Evolutionary conservation across 2,888 invertebrate genomes (phyloP).

Genomic region (Apotomis capreana): DNA sequence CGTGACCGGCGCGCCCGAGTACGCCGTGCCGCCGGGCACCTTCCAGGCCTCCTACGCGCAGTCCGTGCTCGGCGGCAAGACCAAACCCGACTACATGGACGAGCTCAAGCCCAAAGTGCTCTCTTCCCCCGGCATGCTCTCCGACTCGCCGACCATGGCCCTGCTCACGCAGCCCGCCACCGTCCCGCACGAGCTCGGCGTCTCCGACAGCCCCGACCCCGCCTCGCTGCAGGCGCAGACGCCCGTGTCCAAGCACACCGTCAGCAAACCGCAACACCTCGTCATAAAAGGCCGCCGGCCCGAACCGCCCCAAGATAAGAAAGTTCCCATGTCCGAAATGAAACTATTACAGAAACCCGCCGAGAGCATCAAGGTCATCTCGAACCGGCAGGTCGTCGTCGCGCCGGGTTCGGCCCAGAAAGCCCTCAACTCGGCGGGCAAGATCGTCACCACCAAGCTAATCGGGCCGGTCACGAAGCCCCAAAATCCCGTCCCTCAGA

Average conservation of each 20-base stretch:
- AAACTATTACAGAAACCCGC: constrained; percentile 74
- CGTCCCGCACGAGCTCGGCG: constrained; percentile 66
- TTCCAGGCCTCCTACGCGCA: constrained; percentile 80
- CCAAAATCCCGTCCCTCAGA: constrained; percentile 53
- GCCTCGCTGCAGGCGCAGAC: constrained; percentile 64
- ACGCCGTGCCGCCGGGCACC: constrained; percentile 70
- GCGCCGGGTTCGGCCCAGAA: constrained; percentile 69
- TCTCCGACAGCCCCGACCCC: constrained; percentile 62
- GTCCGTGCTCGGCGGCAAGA: constrained; percentile 68
- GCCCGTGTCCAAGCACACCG: constrained; percentile 58
- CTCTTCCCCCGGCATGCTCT: constrained; percentile 64
- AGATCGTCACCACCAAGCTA: constrained; percentile 76
- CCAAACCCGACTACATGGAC: constrained; percentile 68
- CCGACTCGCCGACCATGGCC: constrained; percentile 73
- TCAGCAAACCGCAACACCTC: constrained; percentile 69
- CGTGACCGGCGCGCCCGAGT: constrained; percentile 62
- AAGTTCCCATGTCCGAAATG: constrained; percentile 71
- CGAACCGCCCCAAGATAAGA: constrained; percentile 64
- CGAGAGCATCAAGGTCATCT: constrained; percentile 72
- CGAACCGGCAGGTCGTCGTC: constrained; percentile 73
- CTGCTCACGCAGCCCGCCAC: constrained; percentile 70
- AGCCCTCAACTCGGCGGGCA: constrained; percentile 64
- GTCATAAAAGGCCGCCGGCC: constrained; percentile 69
- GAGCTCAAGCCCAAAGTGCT: constrained; percentile 67
- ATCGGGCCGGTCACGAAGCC: constrained; percentile 71